phyloP scores from a whole-genome alignment of 1,140 invertebrate genomes.

The Helicoverpa armigera region DNA sequence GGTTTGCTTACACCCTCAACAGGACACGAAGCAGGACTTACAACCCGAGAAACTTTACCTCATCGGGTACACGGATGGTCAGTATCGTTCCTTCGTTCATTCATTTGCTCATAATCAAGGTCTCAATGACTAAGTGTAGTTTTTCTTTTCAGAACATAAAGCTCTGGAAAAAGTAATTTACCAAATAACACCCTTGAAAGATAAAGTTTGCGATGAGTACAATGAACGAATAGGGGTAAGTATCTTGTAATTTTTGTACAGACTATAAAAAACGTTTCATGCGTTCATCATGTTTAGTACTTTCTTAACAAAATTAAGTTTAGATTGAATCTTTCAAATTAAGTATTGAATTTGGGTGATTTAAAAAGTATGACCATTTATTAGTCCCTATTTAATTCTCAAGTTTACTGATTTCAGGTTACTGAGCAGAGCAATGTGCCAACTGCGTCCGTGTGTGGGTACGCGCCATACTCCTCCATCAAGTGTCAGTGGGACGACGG shows the following conservation, averaged over 20 bases:
- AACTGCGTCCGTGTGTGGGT: constrained; percentile 57
- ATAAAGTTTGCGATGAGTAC: constrained; percentile 62
- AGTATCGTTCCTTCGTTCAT: constrained; percentile 8
- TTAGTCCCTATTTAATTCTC: too few relatives aligned
- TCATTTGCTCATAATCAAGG: constrained; percentile 61
- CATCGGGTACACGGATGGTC: constrained; percentile 67
- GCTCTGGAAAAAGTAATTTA: constrained; percentile 67
- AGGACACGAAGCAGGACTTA: constrained; percentile 53
- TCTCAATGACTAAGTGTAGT: constrained; percentile 40
- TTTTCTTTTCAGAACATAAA: constrained; percentile 62
- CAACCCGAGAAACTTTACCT: constrained; percentile 57
- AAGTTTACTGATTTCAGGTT: constrained; percentile 21
- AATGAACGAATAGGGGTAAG: constrained; percentile 62
- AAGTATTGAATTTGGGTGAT: too few relatives aligned
- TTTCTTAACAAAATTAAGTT: too few relatives aligned
- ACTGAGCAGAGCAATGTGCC: background rate
- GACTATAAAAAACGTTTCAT: too few relatives aligned
- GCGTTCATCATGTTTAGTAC: too few relatives aligned
- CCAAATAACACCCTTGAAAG: constrained; percentile 59
- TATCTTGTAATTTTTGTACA: background rate
- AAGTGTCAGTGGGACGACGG: constrained; percentile 65
- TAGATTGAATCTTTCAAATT: too few relatives aligned
- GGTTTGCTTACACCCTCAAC: constrained; percentile 59
- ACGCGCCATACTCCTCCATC: constrained; percentile 45
- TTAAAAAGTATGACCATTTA: too few relatives aligned